Conservation (phyloP, 2,113 vertebrate genomes). For the Pelusios castaneus region DNA sequence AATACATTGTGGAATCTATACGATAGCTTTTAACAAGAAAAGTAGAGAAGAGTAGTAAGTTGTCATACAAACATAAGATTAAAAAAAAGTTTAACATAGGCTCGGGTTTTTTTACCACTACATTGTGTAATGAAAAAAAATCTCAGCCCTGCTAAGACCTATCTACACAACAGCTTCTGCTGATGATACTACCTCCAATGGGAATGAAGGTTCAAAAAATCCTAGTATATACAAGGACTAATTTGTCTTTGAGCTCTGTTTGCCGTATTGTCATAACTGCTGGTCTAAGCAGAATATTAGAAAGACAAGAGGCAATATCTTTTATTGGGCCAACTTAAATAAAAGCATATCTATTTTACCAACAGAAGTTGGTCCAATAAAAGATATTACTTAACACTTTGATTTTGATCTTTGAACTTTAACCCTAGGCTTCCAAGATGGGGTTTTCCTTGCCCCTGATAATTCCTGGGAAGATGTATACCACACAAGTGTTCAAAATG, state of each 20-base stretch:
- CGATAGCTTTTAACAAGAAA: slow-evolving; percentile 15
- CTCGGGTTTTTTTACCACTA: neutral
- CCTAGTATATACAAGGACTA: neutral
- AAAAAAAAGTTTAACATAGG: neutral
- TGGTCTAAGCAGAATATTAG: neutral
- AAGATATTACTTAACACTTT: neutral
- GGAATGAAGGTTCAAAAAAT: neutral
- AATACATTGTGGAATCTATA: slow-evolving; percentile 2
- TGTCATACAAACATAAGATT: neutral
- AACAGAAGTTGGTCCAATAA: neutral
- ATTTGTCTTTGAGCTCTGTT: neutral
- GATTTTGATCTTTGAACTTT: neutral
- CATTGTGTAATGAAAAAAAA: neutral
- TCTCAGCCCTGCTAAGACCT: neutral
- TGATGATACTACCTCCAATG: neutral
- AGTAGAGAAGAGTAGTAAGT: neutral
- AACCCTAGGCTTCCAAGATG: neutral
- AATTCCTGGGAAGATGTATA: neutral
- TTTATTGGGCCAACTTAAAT: neutral
- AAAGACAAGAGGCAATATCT: neutral
- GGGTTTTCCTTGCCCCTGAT: neutral
- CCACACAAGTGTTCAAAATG: neutral
- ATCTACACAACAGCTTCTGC: neutral
- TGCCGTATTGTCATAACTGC: neutral
- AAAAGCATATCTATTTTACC: neutral